Evolutionary conservation across 2,797 vertebrate genomes (phyloP), one percentile per base, ranked within the genome.

Genomic region (Urosaurus nigricauda): DNA sequence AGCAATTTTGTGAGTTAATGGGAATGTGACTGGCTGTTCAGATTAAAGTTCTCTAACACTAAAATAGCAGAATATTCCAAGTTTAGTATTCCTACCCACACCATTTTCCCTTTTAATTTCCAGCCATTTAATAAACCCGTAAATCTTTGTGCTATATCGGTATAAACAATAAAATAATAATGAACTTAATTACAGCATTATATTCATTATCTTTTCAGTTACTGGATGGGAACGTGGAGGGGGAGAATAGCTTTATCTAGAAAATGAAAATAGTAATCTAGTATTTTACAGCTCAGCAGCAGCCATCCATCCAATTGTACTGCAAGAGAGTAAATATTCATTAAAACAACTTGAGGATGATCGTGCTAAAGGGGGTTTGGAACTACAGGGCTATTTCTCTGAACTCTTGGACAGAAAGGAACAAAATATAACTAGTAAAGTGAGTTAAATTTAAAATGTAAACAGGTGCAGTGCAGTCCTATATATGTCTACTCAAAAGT

Each of bases 271-370:
- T 58, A 58, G 91, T 92, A 85, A 65, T 89, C 91, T 2, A 1
- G 85, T 71, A 82, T 68, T 92, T 88, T 53, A 87, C 87, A 91
- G 91, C 78, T 83, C 88, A 92, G 86, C 83, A 92, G 84, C 90
- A 93, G 85, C 78, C 88, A 85, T 90, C 58, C 71, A 81, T 78
- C 81, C 88, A 83, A 24, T 88, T 86, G 65, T 93, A 40, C 91
- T 94, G 91, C 91, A 91, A 89, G 40, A 58, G 87, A 86, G 87
- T 92, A 89, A 96, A 95, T 95, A 91, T 89, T 93, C 87, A 93
- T 94, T 90, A 89, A 74, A 94, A 37, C 58, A 85, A 86, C 35
- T n/a, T 16, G 21, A 43, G 83, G 51, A 68, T 0, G 2, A 91
- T 88, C 78, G 83, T 65, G 87, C 63, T 79, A 47, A 26, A 40